Evolutionary conservation across 2,888 invertebrate genomes (phyloP).

Genomic region (Agrochola lota): DNA sequence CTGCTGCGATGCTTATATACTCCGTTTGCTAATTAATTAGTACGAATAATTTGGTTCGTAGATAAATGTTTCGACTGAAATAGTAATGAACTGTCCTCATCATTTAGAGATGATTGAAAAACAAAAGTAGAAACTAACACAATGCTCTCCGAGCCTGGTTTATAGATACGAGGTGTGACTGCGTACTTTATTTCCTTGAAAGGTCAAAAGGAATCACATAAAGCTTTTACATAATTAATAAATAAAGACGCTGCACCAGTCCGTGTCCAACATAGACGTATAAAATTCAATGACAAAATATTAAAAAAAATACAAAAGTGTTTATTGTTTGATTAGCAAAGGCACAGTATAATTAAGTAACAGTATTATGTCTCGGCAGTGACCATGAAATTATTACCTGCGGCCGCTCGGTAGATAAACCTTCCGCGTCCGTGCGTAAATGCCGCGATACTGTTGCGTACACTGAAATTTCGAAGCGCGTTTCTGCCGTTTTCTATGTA

Average conservation of each 20-base stretch:
- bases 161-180: background rate
- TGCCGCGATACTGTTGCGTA: too few species aligned
- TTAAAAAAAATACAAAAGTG: background rate
- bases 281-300: background rate
- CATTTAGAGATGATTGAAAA: background rate
- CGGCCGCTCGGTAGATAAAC: too few species aligned
- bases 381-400: too few species aligned
- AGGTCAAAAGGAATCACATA: background rate
- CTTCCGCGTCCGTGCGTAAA: too few species aligned
- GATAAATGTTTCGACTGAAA: background rate
- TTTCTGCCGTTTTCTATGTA: too few species aligned
- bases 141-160: too few species aligned
- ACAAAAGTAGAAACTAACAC: background rate
- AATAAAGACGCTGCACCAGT: background rate
- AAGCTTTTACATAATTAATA: background rate
- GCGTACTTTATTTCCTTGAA: background rate
- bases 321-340: background rate
- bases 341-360: too few species aligned
- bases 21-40: background rate
- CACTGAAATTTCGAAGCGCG: too few species aligned
- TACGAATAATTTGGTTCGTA: background rate
- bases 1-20: background rate
- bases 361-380: too few species aligned
- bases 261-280: background rate
- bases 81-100: background rate